Percentiles rank a stretch among this genome's conserved stretches.
These are phyloP conservation scores for Crotalus helleri DNA, from an alignment of 2,113 vertebrate genomes.

Conservation along the genomic window DNA sequence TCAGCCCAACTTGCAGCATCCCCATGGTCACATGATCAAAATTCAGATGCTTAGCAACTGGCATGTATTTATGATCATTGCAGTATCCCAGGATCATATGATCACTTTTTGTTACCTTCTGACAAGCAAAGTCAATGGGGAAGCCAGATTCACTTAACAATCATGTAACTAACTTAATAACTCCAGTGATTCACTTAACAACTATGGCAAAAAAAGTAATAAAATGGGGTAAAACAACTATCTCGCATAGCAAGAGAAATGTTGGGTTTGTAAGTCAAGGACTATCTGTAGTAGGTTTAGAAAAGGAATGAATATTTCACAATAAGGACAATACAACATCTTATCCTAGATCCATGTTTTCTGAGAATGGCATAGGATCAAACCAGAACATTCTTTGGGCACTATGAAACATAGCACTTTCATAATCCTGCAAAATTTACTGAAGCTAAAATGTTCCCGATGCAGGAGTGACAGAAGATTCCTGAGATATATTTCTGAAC, in stretches of 20 bases:
- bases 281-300: not conserved
- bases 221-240: not conserved
- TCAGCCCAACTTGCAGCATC: not conserved
- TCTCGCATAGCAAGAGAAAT: not conserved
- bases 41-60: not conserved
- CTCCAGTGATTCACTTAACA: no score
- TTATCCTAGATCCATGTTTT: not conserved
- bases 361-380: not conserved
- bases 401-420: not conserved
- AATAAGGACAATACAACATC: not conserved
- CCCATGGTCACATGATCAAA: not conserved
- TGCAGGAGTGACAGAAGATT: constrained; percentile 24
- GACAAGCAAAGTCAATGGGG: no score
- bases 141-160: no score
- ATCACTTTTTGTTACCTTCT: not conserved
- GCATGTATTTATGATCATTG: not conserved
- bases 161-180: no score
- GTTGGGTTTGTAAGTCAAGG: not conserved
- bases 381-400: not conserved
- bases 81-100: not conserved
- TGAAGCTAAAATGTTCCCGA: not conserved
- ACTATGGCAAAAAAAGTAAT: no score
- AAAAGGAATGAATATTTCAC: not conserved
- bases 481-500: constrained; percentile 43
- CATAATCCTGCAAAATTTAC: not conserved